phyloP scores from a whole-genome alignment of 2,888 invertebrate species.

The Melanophora roralis region DNA sequence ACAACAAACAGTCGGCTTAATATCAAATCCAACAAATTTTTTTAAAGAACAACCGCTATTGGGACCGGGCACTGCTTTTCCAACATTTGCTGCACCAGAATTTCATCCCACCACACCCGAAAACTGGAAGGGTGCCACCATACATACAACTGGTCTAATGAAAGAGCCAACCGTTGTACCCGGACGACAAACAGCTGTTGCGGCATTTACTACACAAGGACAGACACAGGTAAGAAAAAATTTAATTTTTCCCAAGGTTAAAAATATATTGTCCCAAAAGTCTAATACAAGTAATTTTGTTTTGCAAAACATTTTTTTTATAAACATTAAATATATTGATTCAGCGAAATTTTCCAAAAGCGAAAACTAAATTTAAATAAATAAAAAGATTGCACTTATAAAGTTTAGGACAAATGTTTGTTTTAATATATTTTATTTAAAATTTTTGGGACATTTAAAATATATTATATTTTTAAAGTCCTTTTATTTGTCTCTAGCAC shows the following conservation, averaged over 20 bases:
- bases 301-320: neutral
- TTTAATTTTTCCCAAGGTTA: neutral
- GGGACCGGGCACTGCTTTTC: slow-evolving; percentile 77
- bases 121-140: slow-evolving; percentile 76
- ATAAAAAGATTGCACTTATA: too few relatives aligned
- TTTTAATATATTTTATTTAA: too few relatives aligned
- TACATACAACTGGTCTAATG: slow-evolving; percentile 79
- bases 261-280: neutral
- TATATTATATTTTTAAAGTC: too few relatives aligned
- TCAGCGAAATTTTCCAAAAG: too few relatives aligned
- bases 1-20: slow-evolving; percentile 66
- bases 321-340: neutral
- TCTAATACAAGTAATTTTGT: neutral
- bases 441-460: too few relatives aligned
- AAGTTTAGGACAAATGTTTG: too few relatives aligned
- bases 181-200: slow-evolving; percentile 76
- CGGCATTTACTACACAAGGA: slow-evolving; percentile 76
- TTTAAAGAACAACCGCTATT: slow-evolving; percentile 77
- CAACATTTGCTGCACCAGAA: slow-evolving; percentile 76
- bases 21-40: slow-evolving; percentile 73
- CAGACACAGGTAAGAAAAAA: slow-evolving; percentile 74
- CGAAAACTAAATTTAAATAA: too few relatives aligned
- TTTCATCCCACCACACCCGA: slow-evolving; percentile 77
- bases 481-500: too few relatives aligned
- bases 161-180: slow-evolving; percentile 80